phyloP scores from a whole-genome alignment of 2,888 invertebrate species.

The Xanthorhoe designata region DNA sequence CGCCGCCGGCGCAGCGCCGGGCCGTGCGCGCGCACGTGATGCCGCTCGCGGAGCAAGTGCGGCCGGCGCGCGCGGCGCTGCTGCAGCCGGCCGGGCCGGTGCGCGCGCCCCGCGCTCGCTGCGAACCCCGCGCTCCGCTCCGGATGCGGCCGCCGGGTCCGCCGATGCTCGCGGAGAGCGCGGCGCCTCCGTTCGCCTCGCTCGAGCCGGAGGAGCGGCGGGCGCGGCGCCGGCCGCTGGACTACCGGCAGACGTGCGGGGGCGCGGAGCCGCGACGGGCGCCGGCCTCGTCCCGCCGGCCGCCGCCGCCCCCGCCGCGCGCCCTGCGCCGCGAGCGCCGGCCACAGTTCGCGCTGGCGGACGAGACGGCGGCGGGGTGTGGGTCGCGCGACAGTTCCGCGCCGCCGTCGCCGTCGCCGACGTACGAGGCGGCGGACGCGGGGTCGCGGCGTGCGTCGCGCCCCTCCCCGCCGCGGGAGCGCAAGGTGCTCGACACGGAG shows the following conservation, averaged over 20 bases:
- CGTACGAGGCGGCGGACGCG: slow-evolving; percentile 45
- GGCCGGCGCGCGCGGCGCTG: slow-evolving; percentile 42
- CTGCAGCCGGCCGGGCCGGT: slow-evolving; percentile 43
- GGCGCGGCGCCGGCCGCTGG: slow-evolving; percentile 40
- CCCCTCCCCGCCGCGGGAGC: slow-evolving; percentile 44
- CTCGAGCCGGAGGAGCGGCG: slow-evolving; percentile 35
- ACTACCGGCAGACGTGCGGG: slow-evolving; percentile 47
- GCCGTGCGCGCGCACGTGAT: slow-evolving; percentile 29
- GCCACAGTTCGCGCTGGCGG: slow-evolving; percentile 57
- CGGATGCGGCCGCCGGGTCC: slow-evolving; percentile 37
- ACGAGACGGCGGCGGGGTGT: slow-evolving; percentile 39
- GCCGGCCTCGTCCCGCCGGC: slow-evolving; percentile 36
- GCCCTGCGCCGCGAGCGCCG: slow-evolving; percentile 30
- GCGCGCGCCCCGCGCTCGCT: slow-evolving; percentile 44
- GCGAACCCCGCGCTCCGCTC: slow-evolving; percentile 25
- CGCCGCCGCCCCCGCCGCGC: slow-evolving; percentile 48
- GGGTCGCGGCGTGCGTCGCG: slow-evolving; percentile 44
- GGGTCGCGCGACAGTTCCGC: slow-evolving; percentile 32
- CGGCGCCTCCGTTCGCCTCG: slow-evolving; percentile 41
- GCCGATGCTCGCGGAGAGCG: slow-evolving; percentile 34
- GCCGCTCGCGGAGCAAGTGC: slow-evolving; percentile 40
- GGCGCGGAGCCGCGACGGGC: slow-evolving; percentile 41
- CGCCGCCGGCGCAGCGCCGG: slow-evolving; percentile 36
- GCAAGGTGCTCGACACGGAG: slow-evolving; percentile 60
- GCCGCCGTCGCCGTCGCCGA: slow-evolving; percentile 37